Evolutionary conservation across 2,888 invertebrate species (phyloP).

Genomic region (Criorhina ranunculi): DNA sequence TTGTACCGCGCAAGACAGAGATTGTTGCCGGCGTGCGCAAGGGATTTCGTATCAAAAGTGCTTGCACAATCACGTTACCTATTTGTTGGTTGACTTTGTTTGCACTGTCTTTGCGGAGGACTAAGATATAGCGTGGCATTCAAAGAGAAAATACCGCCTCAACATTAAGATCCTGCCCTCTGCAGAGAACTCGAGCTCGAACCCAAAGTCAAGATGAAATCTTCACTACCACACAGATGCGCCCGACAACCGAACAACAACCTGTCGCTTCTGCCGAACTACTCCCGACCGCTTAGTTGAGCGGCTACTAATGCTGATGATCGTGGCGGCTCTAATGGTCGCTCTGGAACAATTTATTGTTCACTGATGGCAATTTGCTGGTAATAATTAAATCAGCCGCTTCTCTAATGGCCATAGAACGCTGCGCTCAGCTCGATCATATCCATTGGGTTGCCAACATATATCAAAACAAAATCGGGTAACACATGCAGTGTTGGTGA

Average conservation of each 20-base stretch:
- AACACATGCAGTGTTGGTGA: conserved; percentile 52
- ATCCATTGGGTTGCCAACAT: conserved; percentile 56
- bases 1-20: conserved; percentile 32
- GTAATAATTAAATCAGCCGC: conserved; percentile 72
- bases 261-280: conserved; percentile 48
- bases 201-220: conserved; percentile 11
- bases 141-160: conserved; percentile 70
- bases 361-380: conserved; percentile 72
- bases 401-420: conserved; percentile 38
- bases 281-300: conserved; percentile 17
- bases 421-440: conserved; percentile 53
- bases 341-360: conserved; percentile 65
- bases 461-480: conserved; percentile 64
- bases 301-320: conserved; percentile 15
- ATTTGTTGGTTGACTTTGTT: conserved; percentile 47
- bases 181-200: not conserved
- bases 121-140: conserved; percentile 39
- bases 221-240: not conserved
- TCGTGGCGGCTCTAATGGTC: conserved; percentile 49
- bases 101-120: conserved; percentile 13
- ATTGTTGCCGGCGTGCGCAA: conserved; percentile 16
- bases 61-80: conserved; percentile 59
- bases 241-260: conserved; percentile 43
- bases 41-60: conserved; percentile 52
- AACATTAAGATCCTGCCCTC: conserved; percentile 40